phyloP scores from a whole-genome alignment of 2,888 invertebrate species.

The Torymus texanus region DNA sequence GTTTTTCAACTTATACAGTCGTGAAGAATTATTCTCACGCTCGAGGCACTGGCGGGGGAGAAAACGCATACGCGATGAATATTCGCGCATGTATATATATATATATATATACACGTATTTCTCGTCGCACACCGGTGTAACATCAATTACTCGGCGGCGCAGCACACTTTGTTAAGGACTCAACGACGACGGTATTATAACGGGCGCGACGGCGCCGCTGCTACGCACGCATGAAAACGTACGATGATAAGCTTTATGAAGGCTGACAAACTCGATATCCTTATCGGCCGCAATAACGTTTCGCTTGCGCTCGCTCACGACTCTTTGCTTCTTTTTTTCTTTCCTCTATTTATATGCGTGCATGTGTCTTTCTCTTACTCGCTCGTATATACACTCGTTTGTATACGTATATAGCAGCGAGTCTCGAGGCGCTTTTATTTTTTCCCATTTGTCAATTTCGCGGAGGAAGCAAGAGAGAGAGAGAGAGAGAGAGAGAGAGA shows the following conservation, averaged over 20 bases:
- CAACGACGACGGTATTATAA: slow-evolving; percentile 26
- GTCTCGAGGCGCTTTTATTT: slow-evolving; percentile 33
- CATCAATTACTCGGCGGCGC: slow-evolving; percentile 41
- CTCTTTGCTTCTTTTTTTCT: neutral
- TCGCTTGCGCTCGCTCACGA: slow-evolving; percentile 34
- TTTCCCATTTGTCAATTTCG: slow-evolving; percentile 46
- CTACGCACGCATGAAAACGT: slow-evolving; percentile 44
- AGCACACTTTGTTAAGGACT: slow-evolving; percentile 40
- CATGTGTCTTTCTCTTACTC: slow-evolving; percentile 5
- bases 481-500: slow-evolving; percentile 5
- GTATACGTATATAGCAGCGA: neutral
- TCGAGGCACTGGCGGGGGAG: neutral
- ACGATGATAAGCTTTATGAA: slow-evolving; percentile 55
- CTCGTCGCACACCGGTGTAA: slow-evolving; percentile 1
- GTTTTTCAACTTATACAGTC: neutral
- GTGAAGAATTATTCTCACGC: slow-evolving; percentile 43
- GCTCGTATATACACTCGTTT: neutral
- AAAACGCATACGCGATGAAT: slow-evolving; percentile 37
- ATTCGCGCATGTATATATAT: neutral
- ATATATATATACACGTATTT: neutral
- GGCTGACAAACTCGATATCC: slow-evolving; percentile 50
- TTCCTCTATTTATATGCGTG: neutral
- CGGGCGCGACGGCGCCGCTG: slow-evolving; percentile 11
- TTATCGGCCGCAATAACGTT: slow-evolving; percentile 50
- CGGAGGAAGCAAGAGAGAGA: slow-evolving; percentile 1